Base-by-base conservation (phyloP, 2,888 invertebrate genomes). In the Epinotia demarniana region DNA sequence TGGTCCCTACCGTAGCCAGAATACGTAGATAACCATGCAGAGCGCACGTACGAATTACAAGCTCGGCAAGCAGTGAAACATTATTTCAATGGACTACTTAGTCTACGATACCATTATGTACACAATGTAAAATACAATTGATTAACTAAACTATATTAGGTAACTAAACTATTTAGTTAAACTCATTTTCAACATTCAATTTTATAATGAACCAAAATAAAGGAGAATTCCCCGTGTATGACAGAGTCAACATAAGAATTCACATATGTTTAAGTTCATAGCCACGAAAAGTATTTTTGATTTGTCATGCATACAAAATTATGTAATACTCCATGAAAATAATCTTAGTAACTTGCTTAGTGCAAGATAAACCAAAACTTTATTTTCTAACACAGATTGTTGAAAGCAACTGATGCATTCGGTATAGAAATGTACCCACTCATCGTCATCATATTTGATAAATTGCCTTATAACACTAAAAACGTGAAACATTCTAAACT, bases 401-500 rank as follows among this genome's bases (percentile, higher is more conserved):
- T 27, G 61, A 55, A 43, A 23, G 19, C 19, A 61, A 19, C 33
- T 43, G 53, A 64, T 39, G 23, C 49, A 60, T 64, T 71, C 75
- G n/a, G 71, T 19, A 23, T 27, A 58, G 75, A 46, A 57, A 69
- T 66, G 87, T 87, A 88, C 86, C 86, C 81, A 78, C 86, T 85
- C 84, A n/a, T n/a, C n/a, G n/a, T n/a, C n/a, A n/a, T n/a, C n/a
- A 83, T 86, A 86, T 83, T 84, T 82, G 83, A 85, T 85, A 85
- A 85, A 86, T 86, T 73, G 86, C 83, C 91, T 91, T 92, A 92
- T 80, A 84, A 84, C 76, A 81, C 88, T 91, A 91, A 85, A 85
- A 87, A 88, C 82, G 84, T 90, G 89, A 90, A 90, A 91, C 89
- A 87, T 89, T 88, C 92, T 93, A 92, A 89, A 87, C 91, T 93